phyloP scores from a whole-genome alignment of 1,140 invertebrate species.

The Macrotrachela quadricornifera region DNA sequence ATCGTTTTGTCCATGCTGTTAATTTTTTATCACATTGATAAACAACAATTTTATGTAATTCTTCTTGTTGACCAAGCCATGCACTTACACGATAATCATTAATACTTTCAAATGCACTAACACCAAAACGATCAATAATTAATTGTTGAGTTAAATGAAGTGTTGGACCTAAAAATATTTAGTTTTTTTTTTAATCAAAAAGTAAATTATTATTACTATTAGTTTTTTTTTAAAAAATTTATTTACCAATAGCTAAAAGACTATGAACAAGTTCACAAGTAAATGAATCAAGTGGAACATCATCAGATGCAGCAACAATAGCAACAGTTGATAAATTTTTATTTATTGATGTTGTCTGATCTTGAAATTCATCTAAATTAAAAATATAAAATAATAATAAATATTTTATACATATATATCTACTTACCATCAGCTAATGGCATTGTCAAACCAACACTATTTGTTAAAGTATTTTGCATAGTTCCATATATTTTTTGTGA shows the following conservation, averaged over 20 bases:
- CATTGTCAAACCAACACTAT: not conserved
- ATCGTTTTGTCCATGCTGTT: slow-evolving; percentile 83
- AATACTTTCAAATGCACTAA: slow-evolving; percentile 56
- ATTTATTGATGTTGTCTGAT: not conserved
- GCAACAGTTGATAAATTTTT: slow-evolving; percentile 86
- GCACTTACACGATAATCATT: slow-evolving; percentile 54
- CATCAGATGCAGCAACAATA: slow-evolving; percentile 70
- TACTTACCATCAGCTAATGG: not conserved
- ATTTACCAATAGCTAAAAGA: slow-evolving; percentile 56
- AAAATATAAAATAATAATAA: not conserved
- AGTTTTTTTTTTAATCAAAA: too few relatives aligned
- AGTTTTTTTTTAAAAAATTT: too few relatives aligned
- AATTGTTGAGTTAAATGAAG: slow-evolving; percentile 69
- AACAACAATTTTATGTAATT: slow-evolving; percentile 72
- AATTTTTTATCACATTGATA: slow-evolving; percentile 84
- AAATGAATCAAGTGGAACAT: slow-evolving; percentile 81
- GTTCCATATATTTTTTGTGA: slow-evolving; percentile 62
- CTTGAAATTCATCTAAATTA: not conserved
- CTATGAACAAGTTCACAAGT: slow-evolving; percentile 87
- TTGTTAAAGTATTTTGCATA: slow-evolving; percentile 12
- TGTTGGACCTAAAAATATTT: slow-evolving; percentile 29
- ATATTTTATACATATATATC: not conserved
- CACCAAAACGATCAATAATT: slow-evolving; percentile 57
- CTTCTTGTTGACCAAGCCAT: slow-evolving; percentile 93
- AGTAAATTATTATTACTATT: too few relatives aligned